A percentile compares a stretch with the other conserved stretches of the same genome.
phyloP scores from a whole-genome alignment of 2,888 invertebrate species.

The Brenthis ino region DNA sequence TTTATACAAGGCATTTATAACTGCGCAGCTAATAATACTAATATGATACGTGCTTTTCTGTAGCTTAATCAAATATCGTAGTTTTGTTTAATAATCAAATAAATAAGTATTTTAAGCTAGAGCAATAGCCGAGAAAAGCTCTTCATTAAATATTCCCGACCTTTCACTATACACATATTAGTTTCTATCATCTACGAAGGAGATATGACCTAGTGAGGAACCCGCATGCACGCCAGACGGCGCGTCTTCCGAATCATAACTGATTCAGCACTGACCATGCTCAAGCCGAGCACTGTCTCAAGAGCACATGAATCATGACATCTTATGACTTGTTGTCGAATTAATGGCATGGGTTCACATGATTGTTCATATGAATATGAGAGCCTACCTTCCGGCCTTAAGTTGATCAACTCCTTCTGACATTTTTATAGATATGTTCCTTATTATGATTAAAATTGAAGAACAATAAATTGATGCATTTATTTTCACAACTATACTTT shows the following conservation, averaged over 20 bases:
- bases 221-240: conserved; percentile 63
- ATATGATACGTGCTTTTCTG: not conserved
- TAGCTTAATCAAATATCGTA: not conserved
- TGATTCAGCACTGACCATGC: conserved; percentile 57
- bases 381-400: conserved; percentile 27
- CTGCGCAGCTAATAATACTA: too few species aligned
- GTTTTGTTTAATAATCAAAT: not conserved
- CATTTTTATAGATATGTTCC: conserved; percentile 9
- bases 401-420: conserved; percentile 8
- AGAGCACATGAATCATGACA: conserved; percentile 41
- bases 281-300: conserved; percentile 48
- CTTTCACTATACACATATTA: conserved; percentile 27
- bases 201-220: conserved; percentile 63
- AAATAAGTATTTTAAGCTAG: not conserved
- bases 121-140: too few species aligned
- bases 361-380: conserved; percentile 30
- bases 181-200: conserved; percentile 38
- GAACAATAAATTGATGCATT: not conserved
- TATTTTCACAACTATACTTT: not conserved
- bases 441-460: not conserved
- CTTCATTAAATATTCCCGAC: conserved; percentile 6
- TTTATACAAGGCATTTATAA: conserved; percentile 1
- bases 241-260: conserved; percentile 59
- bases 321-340: conserved; percentile 25
- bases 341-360: conserved; percentile 30